Conservation (phyloP, 2,888 invertebrate genomes). For the Gibbula magus region DNA sequence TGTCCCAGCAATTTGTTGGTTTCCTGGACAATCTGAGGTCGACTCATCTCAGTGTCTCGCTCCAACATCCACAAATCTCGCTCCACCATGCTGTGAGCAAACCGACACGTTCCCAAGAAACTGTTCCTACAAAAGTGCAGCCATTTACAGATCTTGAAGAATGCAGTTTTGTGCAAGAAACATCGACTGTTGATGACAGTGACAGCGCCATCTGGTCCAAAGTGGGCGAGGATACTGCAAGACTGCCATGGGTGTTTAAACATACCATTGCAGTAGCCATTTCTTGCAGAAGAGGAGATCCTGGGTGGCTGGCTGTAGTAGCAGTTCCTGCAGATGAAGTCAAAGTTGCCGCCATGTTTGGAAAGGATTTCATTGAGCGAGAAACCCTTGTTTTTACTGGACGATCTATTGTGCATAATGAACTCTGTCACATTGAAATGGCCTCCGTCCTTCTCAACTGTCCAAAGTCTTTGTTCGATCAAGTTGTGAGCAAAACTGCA, state of each 20-base stretch:
- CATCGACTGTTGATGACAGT: conserved; percentile 59
- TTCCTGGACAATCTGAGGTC: conserved; percentile 56
- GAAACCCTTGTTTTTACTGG: conserved; percentile 40
- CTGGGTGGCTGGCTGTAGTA: conserved; percentile 56
- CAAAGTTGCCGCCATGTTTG: conserved; percentile 64
- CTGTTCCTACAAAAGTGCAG: conserved; percentile 59
- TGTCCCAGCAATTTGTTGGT: neutral
- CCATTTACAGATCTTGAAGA: conserved; percentile 67
- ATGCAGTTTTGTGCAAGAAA: conserved; percentile 66
- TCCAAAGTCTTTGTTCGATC: conserved; percentile 67
- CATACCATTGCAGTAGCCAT: conserved; percentile 43
- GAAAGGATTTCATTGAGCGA: conserved; percentile 54
- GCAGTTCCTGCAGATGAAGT: conserved; percentile 66
- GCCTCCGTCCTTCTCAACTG: conserved; percentile 63
- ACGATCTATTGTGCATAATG: conserved; percentile 54
- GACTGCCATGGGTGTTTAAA: conserved; percentile 59
- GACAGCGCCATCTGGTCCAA: conserved; percentile 47
- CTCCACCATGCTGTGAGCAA: conserved; percentile 70
- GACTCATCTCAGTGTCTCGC: conserved; percentile 58
- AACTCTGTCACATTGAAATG: conserved; percentile 68
- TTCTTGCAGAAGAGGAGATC: conserved; percentile 41
- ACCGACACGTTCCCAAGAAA: conserved; percentile 54
- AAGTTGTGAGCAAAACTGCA: conserved; percentile 70
- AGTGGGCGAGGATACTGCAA: conserved; percentile 62
- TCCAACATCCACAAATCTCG: conserved; percentile 71